A percentile compares a stretch with the other conserved stretches of the same genome.
Evolutionary conservation across 2,888 invertebrate species (phyloP).

Genomic region (Synanthedon tipuliformis): DNA sequence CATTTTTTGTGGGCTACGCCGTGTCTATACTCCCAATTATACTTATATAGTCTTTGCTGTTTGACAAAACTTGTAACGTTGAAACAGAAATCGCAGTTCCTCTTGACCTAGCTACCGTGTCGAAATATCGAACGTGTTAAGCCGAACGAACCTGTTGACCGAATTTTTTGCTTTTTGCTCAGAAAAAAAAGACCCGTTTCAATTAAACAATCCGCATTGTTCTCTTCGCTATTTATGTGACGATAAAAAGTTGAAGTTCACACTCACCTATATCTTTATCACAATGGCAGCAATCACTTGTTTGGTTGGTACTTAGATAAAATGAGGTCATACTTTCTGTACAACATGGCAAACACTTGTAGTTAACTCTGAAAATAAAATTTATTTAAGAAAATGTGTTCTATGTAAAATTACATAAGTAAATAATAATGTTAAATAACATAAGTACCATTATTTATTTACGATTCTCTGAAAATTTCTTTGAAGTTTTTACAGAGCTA

Average conservation of each 20-base stretch:
- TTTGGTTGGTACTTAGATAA: slow-evolving; percentile 37
- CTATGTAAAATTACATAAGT: too few relatives aligned
- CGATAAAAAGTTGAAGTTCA: neutral
- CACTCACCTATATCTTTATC: slow-evolving; percentile 75
- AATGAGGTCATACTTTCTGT: slow-evolving; percentile 60
- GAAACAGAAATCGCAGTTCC: neutral
- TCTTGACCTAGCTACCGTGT: neutral
- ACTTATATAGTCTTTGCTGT: too few relatives aligned
- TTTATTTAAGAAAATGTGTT: neutral
- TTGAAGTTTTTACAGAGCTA: too few relatives aligned
- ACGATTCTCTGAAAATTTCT: too few relatives aligned
- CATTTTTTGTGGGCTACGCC: too few relatives aligned
- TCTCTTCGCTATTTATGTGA: neutral
- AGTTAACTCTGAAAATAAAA: slow-evolving; percentile 68
- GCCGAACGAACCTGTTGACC: neutral
- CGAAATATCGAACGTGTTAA: neutral
- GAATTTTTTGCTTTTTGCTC: neutral
- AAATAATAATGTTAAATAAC: too few relatives aligned
- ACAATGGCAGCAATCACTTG: slow-evolving; percentile 74
- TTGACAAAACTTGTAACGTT: neutral
- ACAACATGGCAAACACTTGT: slow-evolving; percentile 82
- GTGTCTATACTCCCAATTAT: too few relatives aligned
- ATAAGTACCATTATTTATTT: too few relatives aligned
- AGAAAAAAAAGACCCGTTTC: neutral
- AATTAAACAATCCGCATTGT: neutral